Evolutionary conservation across 2,888 invertebrate genomes (phyloP).

Genomic region (Cosmopolites sordidus): DNA sequence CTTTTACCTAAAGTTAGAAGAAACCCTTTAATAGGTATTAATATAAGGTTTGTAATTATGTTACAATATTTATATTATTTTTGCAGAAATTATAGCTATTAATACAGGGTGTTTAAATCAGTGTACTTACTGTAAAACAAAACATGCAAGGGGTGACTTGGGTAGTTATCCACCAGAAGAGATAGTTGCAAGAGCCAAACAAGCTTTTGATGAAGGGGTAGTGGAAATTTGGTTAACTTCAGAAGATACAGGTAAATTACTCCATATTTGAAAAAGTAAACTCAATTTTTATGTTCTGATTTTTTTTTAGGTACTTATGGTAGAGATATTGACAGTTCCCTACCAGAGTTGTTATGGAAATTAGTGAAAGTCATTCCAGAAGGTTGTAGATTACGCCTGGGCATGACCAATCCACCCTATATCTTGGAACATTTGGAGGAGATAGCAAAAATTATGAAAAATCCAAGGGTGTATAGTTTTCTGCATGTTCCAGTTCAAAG

Average conservation of each 20-base stretch:
- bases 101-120: slow-evolving; percentile 97
- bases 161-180: slow-evolving; percentile 86
- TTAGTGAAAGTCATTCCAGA: slow-evolving; percentile 75
- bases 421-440: slow-evolving; percentile 91
- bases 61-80: too few species aligned
- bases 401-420: slow-evolving; percentile 99
- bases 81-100: slow-evolving; percentile 85
- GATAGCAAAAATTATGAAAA: slow-evolving; percentile 79
- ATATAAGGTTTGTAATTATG: not conserved
- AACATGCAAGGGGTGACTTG: slow-evolving; percentile 94
- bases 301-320: slow-evolving; percentile 77
- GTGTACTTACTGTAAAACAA: slow-evolving; percentile 98
- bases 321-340: slow-evolving; percentile 81
- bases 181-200: slow-evolving; percentile 79
- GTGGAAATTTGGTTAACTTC: slow-evolving; percentile 97
- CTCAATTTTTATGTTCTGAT: not conserved
- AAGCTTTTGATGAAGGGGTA: slow-evolving; percentile 88
- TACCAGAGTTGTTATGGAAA: slow-evolving; percentile 81
- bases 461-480: slow-evolving; percentile 90
- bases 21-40: slow-evolving; percentile 73
- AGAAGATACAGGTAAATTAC: slow-evolving; percentile 83
- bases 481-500: slow-evolving; percentile 97
- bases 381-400: slow-evolving; percentile 78
- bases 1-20: slow-evolving; percentile 90
- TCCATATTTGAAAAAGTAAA: not conserved